Evolutionary conservation across 2,113 vertebrate genomes (phyloP).

Genomic region (Planiliza haematocheilus): DNA sequence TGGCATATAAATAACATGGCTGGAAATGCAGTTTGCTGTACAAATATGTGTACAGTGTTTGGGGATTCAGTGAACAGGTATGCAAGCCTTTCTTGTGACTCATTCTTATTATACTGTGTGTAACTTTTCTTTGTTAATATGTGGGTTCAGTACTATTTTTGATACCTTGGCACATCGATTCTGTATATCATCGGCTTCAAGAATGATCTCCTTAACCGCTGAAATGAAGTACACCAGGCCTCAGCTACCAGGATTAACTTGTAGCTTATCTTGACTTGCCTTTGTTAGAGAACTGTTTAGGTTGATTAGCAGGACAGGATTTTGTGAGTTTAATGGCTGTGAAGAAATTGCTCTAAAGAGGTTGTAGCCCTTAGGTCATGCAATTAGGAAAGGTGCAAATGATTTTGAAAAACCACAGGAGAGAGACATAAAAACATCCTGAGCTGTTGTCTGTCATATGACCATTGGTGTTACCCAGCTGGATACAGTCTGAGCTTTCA

Average conservation of each 20-base stretch:
- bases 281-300: conserved; percentile 5
- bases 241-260: conserved; percentile 2
- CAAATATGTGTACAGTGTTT: too few species aligned
- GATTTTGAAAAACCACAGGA: conserved; percentile 65
- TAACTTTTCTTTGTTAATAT: too few species aligned
- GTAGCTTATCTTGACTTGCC: conserved; percentile 22
- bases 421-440: conserved; percentile 60
- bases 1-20: too few species aligned
- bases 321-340: conserved; percentile 59
- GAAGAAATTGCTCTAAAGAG: conserved; percentile 76
- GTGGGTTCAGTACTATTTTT: background rate
- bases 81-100: too few species aligned
- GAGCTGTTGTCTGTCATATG: conserved; percentile 49
- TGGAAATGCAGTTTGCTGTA: too few species aligned
- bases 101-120: too few species aligned
- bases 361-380: conserved; percentile 37
- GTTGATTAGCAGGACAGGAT: conserved; percentile 32
- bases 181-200: background rate
- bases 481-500: conserved; percentile 47
- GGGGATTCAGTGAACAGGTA: too few species aligned
- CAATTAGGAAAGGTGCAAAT: conserved; percentile 68
- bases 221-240: conserved; percentile 5
- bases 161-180: background rate
- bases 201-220: background rate
- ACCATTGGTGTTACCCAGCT: conserved; percentile 68